These are phyloP conservation scores for Syrista parreyssii DNA, from an alignment of 2,888 invertebrate species.

Conservation along the genomic window DNA sequence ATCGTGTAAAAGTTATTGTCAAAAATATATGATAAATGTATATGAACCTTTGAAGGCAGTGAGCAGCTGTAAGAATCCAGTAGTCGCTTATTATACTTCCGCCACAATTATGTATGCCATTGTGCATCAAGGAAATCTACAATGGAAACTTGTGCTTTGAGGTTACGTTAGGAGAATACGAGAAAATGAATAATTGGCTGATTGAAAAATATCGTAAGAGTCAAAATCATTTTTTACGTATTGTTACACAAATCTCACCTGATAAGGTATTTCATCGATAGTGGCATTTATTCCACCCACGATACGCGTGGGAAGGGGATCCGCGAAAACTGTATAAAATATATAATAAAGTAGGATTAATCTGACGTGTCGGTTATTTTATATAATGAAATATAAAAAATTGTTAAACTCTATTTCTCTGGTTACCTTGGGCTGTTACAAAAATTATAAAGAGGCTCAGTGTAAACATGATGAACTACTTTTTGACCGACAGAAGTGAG, in stretches of 20 bases:
- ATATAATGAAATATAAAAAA: background rate
- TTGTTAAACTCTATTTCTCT: background rate
- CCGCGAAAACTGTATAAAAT: background rate
- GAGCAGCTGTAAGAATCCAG: conserved; percentile 15
- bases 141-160: background rate
- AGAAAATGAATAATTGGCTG: background rate
- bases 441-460: background rate
- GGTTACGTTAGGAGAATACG: background rate
- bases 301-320: background rate
- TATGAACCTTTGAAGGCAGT: conserved; percentile 8
- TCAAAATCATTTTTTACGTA: background rate
- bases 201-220: too few species aligned
- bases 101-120: background rate
- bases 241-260: background rate
- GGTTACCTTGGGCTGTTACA: background rate
- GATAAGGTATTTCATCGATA: conserved; percentile 10
- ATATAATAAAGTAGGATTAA: background rate
- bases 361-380: background rate
- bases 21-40: background rate
- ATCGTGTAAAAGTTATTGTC: background rate
- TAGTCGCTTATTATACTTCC: conserved; percentile 8
- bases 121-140: background rate
- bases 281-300: conserved; percentile 6
- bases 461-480: background rate
- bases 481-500: background rate